Percentiles rank a stretch among this genome's conserved stretches.
Evolutionary conservation across 2,888 invertebrate genomes (phyloP).

Genomic region (Lepidocyrtoides sp.): DNA sequence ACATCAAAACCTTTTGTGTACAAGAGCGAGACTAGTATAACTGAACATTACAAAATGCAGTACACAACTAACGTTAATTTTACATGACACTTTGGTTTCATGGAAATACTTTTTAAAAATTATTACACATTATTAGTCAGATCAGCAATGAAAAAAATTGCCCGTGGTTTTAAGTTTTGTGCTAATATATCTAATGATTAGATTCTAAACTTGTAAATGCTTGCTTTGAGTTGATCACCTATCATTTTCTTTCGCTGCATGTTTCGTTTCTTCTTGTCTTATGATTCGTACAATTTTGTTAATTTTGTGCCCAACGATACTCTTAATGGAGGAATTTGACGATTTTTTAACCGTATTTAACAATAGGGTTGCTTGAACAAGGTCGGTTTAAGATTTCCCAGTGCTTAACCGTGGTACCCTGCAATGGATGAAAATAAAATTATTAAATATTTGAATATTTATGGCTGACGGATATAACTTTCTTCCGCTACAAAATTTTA

Average conservation of each 20-base stretch:
- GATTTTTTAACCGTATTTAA: neutral
- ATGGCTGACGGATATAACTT: neutral
- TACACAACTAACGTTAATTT: neutral
- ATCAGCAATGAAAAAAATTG: neutral
- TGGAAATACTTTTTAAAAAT: neutral
- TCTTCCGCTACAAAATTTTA: neutral
- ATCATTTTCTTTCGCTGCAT: too few species aligned
- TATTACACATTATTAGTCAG: too few species aligned
- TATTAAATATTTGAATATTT: neutral
- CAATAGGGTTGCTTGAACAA: neutral
- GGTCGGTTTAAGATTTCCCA: neutral
- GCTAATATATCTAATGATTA: too few species aligned
- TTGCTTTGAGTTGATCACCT: too few species aligned
- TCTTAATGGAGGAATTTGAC: neutral
- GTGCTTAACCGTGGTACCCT: neutral
- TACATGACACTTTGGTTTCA: neutral
- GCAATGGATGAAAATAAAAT: neutral
- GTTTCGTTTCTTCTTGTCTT: too few species aligned
- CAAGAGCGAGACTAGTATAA: slow-evolving; percentile 6
- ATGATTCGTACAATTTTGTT: too few species aligned
- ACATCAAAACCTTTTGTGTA: too few species aligned
- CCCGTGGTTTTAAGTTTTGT: neutral
- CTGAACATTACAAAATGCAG: neutral
- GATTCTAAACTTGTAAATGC: too few species aligned
- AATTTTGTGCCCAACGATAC: neutral